phyloP scores from a whole-genome alignment of 2,888 invertebrate genomes.

The Eurytoma adleriae region DNA sequence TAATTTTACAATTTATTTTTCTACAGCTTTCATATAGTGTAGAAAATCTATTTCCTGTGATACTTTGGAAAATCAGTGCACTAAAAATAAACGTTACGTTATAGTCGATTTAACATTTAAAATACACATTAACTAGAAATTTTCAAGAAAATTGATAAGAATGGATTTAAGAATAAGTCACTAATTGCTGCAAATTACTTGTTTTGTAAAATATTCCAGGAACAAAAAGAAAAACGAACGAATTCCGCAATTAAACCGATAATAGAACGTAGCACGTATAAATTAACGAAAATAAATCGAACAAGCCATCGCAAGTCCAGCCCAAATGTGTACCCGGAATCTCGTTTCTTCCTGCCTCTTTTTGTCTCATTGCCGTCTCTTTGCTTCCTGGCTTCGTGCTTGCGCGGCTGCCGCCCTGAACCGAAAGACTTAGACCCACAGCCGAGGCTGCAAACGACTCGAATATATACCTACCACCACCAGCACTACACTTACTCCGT shows the following conservation, averaged over 20 bases:
- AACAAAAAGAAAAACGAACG: not conserved
- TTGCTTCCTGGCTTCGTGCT: conserved; percentile 8
- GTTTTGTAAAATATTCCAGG: not conserved
- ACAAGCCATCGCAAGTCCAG: conserved; percentile 37
- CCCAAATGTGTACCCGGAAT: conserved; percentile 39
- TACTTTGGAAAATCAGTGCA: conserved; percentile 23
- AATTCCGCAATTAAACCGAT: not conserved
- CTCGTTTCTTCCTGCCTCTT: conserved; percentile 11
- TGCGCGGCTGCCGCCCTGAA: not conserved
- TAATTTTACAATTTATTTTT: conserved; percentile 35
- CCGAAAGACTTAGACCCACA: not conserved
- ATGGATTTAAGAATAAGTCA: too few relatives aligned
- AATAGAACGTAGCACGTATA: not conserved
- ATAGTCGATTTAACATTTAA: not conserved
- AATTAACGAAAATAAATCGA: conserved; percentile 23
- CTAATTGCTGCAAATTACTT: not conserved
- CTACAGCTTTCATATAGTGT: conserved; percentile 25
- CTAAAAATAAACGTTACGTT: not conserved
- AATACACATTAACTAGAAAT: not conserved
- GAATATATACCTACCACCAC: not conserved
- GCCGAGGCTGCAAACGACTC: not conserved
- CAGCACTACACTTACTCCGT: not conserved
- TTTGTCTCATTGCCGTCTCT: not conserved
- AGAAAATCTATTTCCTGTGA: conserved; percentile 33
- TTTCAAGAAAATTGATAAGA: too few relatives aligned